Base-by-base conservation (phyloP, 2,113 vertebrate genomes). In the Nothocercus nigrocapillus region DNA sequence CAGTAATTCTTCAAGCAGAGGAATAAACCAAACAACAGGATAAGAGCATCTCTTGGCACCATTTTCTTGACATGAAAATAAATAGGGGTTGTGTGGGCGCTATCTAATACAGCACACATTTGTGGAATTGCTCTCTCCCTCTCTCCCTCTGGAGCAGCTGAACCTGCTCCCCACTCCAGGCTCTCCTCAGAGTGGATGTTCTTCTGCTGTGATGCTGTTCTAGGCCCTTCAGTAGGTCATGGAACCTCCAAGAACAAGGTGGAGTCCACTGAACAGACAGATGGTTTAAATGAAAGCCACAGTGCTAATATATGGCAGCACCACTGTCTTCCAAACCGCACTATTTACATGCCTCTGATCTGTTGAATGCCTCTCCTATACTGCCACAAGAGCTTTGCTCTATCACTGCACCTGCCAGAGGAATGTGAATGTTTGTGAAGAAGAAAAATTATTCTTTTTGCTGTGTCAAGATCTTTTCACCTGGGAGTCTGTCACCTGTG, bases 251-350 rank as follows among this genome's bases (percentile, higher is more conserved):
- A 1, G 4, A 28, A 74, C 28, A 67, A 56, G 14, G 36, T 62
- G 21, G 88, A 94, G 67, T 58, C 18, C 28, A 86, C 83, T 1
- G n/a, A 89, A 89, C 13, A 11, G 32, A 66, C 15, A 1, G 3
- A 63, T 59, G 61, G 44, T 56, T 68, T 63, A 88, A 91, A 91
- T 58, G 87, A 82, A 92, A 77, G 36, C 5, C 42, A 40, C 38
- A n/a, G 19, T 54, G 28, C 34, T 85, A 89, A 36, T 22, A 40
- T 20, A 66, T 5, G 53, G 22, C 40, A 85, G 30, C n/a, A 62
- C 7, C 0, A 7, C 62, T 4, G 30, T 79, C n/a, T 14, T 93
- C 92, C 67, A 67, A 54, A 67, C 1, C 25, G 25, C 51, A 63
- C 17, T 70, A 27, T 75, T 85, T 75, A 63, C 51, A 93, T 67